Conservation (phyloP, 2,113 vertebrate genomes). For the Gymnobelideus leadbeateri region DNA sequence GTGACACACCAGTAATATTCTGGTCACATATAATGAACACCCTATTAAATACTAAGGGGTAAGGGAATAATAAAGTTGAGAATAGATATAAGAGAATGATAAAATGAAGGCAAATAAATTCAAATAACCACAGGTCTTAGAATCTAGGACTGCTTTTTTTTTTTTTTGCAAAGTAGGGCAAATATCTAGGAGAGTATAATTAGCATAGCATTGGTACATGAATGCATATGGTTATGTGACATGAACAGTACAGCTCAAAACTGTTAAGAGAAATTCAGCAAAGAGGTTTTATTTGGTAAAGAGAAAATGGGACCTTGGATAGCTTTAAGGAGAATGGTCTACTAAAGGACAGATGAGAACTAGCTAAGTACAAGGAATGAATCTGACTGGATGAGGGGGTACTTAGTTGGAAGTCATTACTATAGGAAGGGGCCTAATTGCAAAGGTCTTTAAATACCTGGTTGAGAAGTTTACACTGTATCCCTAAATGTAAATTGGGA, state of each 20-base stretch:
- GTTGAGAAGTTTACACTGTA: not conserved
- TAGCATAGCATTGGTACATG: not conserved
- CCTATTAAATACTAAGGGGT: not conserved
- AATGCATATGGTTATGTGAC: not conserved
- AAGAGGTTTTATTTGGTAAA: not conserved
- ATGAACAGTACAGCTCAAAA: not conserved
- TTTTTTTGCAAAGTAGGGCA: not conserved
- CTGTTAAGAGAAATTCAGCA: not conserved
- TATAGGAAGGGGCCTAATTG: not conserved
- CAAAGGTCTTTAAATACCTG: not conserved
- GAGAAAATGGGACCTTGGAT: not conserved
- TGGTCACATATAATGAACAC: not conserved
- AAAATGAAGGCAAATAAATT: conserved; percentile 6
- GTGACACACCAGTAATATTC: not conserved
- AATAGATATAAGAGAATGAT: not conserved
- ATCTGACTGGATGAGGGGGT: not conserved
- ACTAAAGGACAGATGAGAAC: not conserved
- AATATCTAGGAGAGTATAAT: not conserved
- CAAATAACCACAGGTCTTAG: not conserved
- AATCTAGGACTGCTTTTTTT: not conserved
- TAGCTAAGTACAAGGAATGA: not conserved
- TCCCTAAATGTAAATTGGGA: not conserved
- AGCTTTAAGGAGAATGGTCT: not conserved
- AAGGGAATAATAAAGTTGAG: not conserved
- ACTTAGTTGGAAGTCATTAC: not conserved